Percentiles rank a stretch among this genome's conserved stretches.
These are phyloP conservation scores for Zosterops pallidus DNA, from an alignment of 2,113 vertebrate genomes.

Conservation along the genomic window DNA sequence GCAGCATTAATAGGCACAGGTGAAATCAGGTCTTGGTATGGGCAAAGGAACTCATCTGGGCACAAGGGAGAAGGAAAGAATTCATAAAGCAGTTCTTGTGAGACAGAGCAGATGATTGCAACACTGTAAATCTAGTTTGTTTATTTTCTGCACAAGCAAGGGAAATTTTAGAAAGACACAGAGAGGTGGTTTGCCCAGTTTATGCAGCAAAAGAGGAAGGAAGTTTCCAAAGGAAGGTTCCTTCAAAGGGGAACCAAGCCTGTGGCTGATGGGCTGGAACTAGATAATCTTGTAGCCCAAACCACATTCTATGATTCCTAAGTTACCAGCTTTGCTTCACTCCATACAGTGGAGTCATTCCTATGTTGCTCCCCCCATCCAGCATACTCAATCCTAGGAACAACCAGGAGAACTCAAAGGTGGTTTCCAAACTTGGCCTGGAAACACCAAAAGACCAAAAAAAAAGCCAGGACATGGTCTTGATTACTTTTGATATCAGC, in stretches of 20 bases:
- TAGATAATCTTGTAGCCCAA: neutral
- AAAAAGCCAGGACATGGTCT: fast-evolving
- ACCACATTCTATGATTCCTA: neutral
- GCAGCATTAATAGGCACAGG: neutral
- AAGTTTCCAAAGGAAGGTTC: neutral
- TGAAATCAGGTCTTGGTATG: neutral
- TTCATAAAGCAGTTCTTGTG: neutral
- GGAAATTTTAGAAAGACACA: neutral
- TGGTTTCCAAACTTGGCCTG: neutral
- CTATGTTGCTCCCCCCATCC: fast-evolving
- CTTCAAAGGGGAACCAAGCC: neutral
- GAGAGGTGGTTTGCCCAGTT: neutral
- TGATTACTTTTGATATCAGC: neutral
- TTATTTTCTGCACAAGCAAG: neutral
- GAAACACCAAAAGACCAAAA: neutral
- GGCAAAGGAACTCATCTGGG: neutral
- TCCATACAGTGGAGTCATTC: fast-evolving
- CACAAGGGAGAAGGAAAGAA: neutral
- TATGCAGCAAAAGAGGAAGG: neutral
- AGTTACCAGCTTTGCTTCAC: neutral
- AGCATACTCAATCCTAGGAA: neutral
- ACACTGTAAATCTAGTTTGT: neutral
- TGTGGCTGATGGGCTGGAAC: neutral
- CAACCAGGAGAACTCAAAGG: neutral
- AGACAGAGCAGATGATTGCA: neutral